These are phyloP conservation scores for Microtus obscurus DNA, from an alignment of 2,797 vertebrate species.

Conservation along the genomic window DNA sequence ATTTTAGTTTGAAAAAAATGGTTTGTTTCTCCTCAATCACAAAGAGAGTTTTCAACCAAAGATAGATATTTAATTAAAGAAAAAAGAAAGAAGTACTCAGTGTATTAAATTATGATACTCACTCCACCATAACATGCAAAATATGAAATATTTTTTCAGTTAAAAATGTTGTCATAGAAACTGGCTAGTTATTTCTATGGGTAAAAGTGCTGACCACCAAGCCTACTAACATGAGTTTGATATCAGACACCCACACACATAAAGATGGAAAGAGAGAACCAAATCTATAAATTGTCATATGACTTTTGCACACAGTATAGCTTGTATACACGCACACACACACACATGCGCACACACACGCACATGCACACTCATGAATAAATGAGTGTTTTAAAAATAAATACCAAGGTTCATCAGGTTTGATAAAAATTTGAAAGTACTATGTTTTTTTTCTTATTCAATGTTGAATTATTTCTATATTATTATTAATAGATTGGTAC, in stretches of 20 bases:
- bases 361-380: neutral
- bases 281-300: neutral
- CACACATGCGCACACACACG: neutral
- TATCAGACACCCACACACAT: neutral
- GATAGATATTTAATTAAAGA: neutral
- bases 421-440: slow-evolving; percentile 4
- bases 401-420: neutral
- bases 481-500: neutral
- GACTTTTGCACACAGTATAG: no score
- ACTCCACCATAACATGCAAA: neutral
- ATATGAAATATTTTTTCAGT: neutral
- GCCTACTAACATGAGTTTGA: neutral
- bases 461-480: neutral
- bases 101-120: slow-evolving; percentile 22
- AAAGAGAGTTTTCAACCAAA: slow-evolving; percentile 40
- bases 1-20: neutral
- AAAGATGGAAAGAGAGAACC: neutral
- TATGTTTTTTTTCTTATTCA: neutral
- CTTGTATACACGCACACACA: neutral
- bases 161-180: neutral
- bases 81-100: neutral
- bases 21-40: neutral
- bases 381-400: neutral
- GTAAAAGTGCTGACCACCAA: neutral
- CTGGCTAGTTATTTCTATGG: neutral